Percentiles rank a stretch among this genome's conserved stretches.
phyloP scores from a whole-genome alignment of 30 jellyfish, hydroid and myxozoan genomes.

The Chironex yamaguchii region DNA sequence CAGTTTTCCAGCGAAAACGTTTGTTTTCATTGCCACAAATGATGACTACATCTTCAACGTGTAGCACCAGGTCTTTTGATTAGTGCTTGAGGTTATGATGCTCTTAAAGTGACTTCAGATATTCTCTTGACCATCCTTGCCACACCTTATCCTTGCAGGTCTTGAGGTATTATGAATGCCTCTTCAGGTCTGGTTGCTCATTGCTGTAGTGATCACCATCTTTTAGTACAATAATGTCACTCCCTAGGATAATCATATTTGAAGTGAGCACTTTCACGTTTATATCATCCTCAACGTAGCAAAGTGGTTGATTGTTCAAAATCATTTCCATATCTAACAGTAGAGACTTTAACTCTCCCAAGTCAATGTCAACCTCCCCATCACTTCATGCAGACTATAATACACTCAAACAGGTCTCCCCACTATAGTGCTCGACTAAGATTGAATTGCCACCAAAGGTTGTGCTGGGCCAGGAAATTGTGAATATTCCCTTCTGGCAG shows the following conservation, averaged over 20 bases:
- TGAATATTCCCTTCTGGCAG: too few species aligned
- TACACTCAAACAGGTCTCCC: too few species aligned
- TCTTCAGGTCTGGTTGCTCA: conserved; percentile 20
- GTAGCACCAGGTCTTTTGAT: too few species aligned
- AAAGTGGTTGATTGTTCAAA: conserved; percentile 2
- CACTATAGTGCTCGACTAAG: not conserved
- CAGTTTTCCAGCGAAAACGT: conserved; percentile 26
- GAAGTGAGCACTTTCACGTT: not conserved
- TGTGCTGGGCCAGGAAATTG: too few species aligned
- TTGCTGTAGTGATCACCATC: too few species aligned
- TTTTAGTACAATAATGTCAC: not conserved
- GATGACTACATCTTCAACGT: conserved; percentile 41
- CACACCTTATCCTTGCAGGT: not conserved
- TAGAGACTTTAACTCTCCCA: not conserved
- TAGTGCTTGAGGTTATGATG: conserved; percentile 15
- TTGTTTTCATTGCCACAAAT: conserved; percentile 23
- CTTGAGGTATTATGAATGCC: conserved; percentile 10
- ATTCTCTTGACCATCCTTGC: conserved; percentile 38
- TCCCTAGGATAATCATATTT: not conserved
- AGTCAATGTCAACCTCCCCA: too few species aligned
- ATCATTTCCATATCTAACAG: conserved; percentile 1
- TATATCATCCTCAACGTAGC: conserved; percentile 24
- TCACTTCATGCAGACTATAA: too few species aligned
- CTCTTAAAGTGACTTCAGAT: conserved; percentile 13
- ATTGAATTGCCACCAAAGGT: not conserved